A percentile compares a stretch with the other conserved stretches of the same genome.
phyloP scores from a whole-genome alignment of 2,888 invertebrate species.

The Drosophila lutescens region DNA sequence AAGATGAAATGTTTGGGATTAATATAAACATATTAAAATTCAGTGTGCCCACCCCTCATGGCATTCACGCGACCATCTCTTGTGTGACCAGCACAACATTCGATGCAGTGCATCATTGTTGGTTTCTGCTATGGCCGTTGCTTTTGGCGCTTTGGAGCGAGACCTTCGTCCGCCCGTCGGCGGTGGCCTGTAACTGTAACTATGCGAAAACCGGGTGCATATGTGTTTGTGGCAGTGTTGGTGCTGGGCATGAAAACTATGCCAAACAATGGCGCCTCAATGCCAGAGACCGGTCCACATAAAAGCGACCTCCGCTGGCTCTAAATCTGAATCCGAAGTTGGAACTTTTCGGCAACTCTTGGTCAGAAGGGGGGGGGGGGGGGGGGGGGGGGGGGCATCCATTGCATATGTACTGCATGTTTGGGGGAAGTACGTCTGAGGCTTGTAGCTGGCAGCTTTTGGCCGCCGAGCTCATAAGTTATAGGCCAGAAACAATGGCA shows the following conservation, averaged over 20 bases:
- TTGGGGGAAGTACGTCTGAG: conserved; percentile 12
- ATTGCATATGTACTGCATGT: background rate
- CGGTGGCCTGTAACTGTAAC: conserved; percentile 61
- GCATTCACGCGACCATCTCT: conserved; percentile 41
- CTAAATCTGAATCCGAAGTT: conserved; percentile 11
- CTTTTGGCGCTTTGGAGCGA: conserved; percentile 52
- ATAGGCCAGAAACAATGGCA: conserved; percentile 61
- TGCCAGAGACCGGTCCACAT: conserved; percentile 57
- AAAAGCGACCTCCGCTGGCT: conserved; percentile 30
- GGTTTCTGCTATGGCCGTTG: conserved; percentile 54
- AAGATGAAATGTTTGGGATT: too few relatives aligned
- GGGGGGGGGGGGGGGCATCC: background rate
- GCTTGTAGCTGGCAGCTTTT: conserved; percentile 67
- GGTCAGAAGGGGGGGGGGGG: background rate
- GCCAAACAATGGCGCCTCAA: conserved; percentile 77
- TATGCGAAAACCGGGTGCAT: conserved; percentile 68
- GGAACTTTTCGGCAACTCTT: conserved; percentile 24
- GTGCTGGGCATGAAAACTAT: conserved; percentile 53
- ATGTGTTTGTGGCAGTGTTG: conserved; percentile 34
- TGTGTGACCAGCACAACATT: conserved; percentile 41
- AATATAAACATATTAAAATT: background rate
- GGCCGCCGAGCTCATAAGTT: conserved; percentile 62
- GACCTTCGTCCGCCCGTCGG: conserved; percentile 67
- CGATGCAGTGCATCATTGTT: conserved; percentile 51
- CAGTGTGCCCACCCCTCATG: background rate